phyloP scores from a whole-genome alignment of 2,888 invertebrate genomes.

The Quadroppia sp. region DNA sequence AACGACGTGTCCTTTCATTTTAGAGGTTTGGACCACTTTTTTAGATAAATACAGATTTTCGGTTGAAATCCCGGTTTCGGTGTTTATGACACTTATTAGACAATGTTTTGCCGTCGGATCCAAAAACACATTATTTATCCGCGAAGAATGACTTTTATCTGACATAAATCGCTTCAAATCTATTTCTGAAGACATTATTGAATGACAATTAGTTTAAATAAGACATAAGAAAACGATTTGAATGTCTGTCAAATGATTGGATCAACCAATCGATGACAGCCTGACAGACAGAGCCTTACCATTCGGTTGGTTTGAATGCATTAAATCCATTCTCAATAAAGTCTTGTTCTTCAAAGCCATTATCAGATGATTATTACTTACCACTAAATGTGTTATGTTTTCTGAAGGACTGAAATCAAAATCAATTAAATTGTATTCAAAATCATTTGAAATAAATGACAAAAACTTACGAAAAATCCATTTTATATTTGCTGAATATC shows the following conservation, averaged over 20 bases:
- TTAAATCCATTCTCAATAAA: slow-evolving; percentile 73
- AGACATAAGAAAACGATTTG: no score
- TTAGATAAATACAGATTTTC: slow-evolving; percentile 69
- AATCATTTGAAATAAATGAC: slow-evolving; percentile 3
- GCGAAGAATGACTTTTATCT: slow-evolving; percentile 47
- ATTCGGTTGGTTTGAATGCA: slow-evolving; percentile 65
- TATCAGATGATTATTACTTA: slow-evolving; percentile 75
- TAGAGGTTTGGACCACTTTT: slow-evolving; percentile 65
- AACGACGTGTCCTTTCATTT: slow-evolving; percentile 67
- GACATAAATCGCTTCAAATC: slow-evolving; percentile 61
- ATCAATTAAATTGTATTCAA: slow-evolving; percentile 20
- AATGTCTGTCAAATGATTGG: no score
- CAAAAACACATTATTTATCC: slow-evolving; percentile 61
- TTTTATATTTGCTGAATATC: slow-evolving; percentile 72
- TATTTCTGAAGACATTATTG: slow-evolving; percentile 69
- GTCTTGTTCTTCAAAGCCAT: slow-evolving; percentile 77
- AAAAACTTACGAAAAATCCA: slow-evolving; percentile 49
- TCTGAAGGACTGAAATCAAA: slow-evolving; percentile 63
- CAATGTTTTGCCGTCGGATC: slow-evolving; percentile 84
- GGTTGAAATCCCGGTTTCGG: slow-evolving; percentile 54
- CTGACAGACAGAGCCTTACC: slow-evolving; percentile 20
- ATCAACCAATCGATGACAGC: no score
- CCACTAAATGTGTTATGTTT: slow-evolving; percentile 71
- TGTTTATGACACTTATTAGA: slow-evolving; percentile 66
- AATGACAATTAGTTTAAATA: no score